Percentiles rank a stretch among this genome's conserved stretches.
Evolutionary conservation across 2,888 invertebrate species (phyloP).

Genomic region (Lingula anatina): DNA sequence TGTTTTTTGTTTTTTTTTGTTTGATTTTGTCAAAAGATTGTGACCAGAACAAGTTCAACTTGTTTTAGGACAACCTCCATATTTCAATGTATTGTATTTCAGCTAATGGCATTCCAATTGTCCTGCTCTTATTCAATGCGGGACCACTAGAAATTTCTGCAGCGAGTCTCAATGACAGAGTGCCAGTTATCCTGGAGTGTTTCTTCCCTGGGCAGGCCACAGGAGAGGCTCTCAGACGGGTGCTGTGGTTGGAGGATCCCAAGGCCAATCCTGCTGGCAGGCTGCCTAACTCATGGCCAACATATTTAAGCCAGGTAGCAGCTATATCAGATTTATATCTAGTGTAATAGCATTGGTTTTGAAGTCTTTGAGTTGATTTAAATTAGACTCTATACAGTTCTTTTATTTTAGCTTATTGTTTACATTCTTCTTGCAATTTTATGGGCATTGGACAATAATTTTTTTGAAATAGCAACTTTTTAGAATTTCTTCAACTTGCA

Average conservation of each 20-base stretch:
- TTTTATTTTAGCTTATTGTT: neutral
- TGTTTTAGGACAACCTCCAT: no score
- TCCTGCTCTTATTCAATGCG: constrained; percentile 33
- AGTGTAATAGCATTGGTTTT: neutral
- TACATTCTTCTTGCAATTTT: neutral
- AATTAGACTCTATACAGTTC: neutral
- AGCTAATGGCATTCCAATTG: constrained; percentile 12
- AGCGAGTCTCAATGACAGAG: constrained; percentile 10
- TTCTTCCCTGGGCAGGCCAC: constrained; percentile 44
- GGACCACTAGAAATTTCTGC: constrained; percentile 20
- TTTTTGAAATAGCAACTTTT: neutral
- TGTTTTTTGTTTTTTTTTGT: no score
- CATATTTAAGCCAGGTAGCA: constrained; percentile 22
- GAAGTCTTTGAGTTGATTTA: neutral
- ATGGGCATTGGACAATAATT: neutral
- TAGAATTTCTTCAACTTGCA: neutral
- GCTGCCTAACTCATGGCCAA: constrained; percentile 43
- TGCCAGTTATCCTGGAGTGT: constrained; percentile 26
- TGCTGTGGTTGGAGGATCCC: constrained; percentile 19
- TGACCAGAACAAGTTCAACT: no score
- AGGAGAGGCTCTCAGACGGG: constrained; percentile 32
- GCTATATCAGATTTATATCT: neutral
- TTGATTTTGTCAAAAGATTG: no score
- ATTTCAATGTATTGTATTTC: neutral
- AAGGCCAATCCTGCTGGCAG: constrained; percentile 36